Conservation (phyloP, 1,140 invertebrate genomes). For the Oncopodura yosiiana region DNA sequence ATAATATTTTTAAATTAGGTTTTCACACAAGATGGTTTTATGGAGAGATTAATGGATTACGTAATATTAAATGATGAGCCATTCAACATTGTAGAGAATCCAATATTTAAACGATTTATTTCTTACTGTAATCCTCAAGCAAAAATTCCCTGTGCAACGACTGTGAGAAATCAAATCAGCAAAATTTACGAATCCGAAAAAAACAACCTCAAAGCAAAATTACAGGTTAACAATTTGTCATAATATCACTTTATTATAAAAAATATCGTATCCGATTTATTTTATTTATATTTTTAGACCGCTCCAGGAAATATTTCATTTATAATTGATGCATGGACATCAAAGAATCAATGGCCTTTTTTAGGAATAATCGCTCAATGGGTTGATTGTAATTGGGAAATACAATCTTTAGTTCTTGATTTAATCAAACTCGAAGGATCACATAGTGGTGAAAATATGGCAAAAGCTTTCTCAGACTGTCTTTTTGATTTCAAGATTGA, state of each 20-base stretch:
- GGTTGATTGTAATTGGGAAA: conserved; percentile 24
- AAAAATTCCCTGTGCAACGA: not conserved
- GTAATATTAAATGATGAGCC: not conserved
- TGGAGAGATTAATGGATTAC: not conserved
- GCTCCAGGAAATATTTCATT: conserved; percentile 14
- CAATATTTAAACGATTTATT: not conserved
- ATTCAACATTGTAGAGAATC: not conserved
- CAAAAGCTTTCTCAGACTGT: conserved; percentile 21
- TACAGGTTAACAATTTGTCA: not conserved
- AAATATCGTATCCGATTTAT: no score
- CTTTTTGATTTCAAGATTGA: conserved; percentile 31
- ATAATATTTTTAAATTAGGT: no score
- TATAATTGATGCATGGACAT: conserved; percentile 39
- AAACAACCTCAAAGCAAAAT: not conserved
- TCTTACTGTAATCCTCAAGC: not conserved
- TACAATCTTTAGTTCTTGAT: conserved; percentile 7
- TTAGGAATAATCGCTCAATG: conserved; percentile 37
- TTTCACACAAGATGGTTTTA: not conserved
- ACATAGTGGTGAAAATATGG: conserved; percentile 26
- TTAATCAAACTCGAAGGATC: conserved; percentile 23
- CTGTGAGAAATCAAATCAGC: not conserved
- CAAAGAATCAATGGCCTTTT: conserved; percentile 36
- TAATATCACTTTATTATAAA: not conserved
- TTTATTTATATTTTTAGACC: not conserved
- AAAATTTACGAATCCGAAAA: not conserved